Evolutionary conservation across 2,797 vertebrate genomes (phyloP).

Genomic region (Lophius americanus): DNA sequence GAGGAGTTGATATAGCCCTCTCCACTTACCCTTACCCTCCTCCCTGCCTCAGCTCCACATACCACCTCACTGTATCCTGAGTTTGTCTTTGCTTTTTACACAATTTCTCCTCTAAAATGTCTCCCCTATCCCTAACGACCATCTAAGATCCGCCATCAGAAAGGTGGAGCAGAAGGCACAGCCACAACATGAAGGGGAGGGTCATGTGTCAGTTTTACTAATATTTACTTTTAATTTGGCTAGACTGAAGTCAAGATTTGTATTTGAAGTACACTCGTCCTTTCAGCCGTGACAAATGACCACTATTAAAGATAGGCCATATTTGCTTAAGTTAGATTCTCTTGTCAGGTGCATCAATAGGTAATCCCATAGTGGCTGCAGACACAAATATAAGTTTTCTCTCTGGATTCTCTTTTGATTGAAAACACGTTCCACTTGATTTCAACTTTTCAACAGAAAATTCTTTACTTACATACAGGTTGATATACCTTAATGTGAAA

Average conservation of each 20-base stretch:
- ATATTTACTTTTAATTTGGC: conserved; percentile 22
- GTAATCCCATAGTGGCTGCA: no score
- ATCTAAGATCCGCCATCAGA: conserved; percentile 12
- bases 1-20: conserved; percentile 22
- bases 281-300: background rate
- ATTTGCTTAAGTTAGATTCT: background rate
- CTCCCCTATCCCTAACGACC: background rate
- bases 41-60: background rate
- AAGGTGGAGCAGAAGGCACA: conserved; percentile 6
- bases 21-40: background rate
- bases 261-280: background rate
- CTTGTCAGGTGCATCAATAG: conserved; percentile 3
- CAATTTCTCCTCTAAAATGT: conserved; percentile 1
- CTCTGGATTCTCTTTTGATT: no score
- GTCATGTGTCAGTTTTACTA: background rate
- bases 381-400: no score
- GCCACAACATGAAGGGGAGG: background rate
- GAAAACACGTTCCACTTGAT: no score
- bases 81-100: conserved; percentile 41
- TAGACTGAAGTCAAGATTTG: conserved; percentile 1
- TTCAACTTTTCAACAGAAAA: no score
- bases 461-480: no score
- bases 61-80: background rate
- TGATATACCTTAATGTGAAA: no score
- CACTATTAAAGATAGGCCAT: background rate